phyloP scores from a whole-genome alignment of 2,888 invertebrate genomes.

The Eumacrocentrus americanus region DNA sequence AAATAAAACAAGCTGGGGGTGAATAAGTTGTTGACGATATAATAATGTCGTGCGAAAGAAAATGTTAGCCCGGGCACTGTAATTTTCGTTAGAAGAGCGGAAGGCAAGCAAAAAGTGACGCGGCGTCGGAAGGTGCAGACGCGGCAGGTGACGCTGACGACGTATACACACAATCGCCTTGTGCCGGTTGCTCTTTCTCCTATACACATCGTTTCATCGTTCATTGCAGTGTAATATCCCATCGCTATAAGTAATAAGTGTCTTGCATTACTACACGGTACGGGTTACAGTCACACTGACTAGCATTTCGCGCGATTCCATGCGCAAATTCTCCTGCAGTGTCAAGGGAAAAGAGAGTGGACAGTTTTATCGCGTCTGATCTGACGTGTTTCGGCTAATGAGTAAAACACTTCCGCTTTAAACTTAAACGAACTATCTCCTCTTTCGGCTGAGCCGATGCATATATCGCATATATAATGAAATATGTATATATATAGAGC shows the following conservation, averaged over 20 bases:
- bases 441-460: background rate
- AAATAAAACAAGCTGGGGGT: background rate
- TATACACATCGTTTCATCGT: no score
- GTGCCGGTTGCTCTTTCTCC: constrained; percentile 1
- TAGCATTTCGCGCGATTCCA: no score
- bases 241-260: background rate
- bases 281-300: no score
- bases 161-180: constrained; percentile 12
- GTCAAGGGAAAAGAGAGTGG: constrained; percentile 5
- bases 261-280: background rate
- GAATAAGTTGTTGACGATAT: constrained; percentile 1
- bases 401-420: constrained; percentile 23
- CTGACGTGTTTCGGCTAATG: constrained; percentile 31
- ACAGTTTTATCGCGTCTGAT: constrained; percentile 19
- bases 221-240: no score
- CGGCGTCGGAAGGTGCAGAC: constrained; percentile 37
- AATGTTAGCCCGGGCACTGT: constrained; percentile 23
- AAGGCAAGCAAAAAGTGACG: constrained; percentile 25
- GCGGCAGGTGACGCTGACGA: constrained; percentile 40
- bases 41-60: constrained; percentile 10
- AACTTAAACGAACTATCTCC: background rate
- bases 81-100: constrained; percentile 30
- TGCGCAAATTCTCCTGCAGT: no score
- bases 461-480: background rate
- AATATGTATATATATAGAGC: background rate